Evolutionary conservation across 35 echinoderm and acorn worm genomes (phyloP).

Genomic region (Hemicentrotus pulcherrimus): DNA sequence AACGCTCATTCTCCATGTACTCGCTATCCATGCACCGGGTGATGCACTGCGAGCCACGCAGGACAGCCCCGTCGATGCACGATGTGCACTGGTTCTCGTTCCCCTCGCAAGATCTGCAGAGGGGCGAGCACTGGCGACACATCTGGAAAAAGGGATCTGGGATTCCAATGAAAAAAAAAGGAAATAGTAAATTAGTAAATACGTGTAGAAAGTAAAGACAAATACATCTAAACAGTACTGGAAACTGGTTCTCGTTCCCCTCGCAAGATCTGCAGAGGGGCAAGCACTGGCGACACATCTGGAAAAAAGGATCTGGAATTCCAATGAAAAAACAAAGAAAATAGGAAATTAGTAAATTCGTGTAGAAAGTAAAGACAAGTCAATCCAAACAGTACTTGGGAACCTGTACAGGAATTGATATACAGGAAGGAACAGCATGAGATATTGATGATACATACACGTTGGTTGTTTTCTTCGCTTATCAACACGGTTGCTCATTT

Average conservation of each 20-base stretch:
- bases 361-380: no score
- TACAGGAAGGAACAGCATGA: no score
- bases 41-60: conserved; percentile 43
- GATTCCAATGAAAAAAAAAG: not conserved
- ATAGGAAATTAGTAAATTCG: no score
- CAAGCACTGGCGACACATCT: conserved; percentile 49
- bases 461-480: no score
- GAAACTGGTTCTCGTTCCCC: not conserved
- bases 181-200: no score
- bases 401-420: no score
- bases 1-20: conserved; percentile 52
- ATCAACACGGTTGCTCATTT: no score
- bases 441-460: no score
- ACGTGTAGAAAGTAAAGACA: no score
- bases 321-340: no score
- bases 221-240: no score
- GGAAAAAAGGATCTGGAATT: not conserved
- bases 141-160: conserved; percentile 4
- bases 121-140: conserved; percentile 48
- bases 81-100: conserved; percentile 8
- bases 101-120: conserved; percentile 48
- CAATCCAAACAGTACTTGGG: no score
- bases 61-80: conserved; percentile 52
- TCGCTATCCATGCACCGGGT: conserved; percentile 37
- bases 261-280: conserved; percentile 53